These are phyloP conservation scores for Hippocampus zosterae DNA, from an alignment of 2,113 vertebrate genomes.

Conservation along the genomic window DNA sequence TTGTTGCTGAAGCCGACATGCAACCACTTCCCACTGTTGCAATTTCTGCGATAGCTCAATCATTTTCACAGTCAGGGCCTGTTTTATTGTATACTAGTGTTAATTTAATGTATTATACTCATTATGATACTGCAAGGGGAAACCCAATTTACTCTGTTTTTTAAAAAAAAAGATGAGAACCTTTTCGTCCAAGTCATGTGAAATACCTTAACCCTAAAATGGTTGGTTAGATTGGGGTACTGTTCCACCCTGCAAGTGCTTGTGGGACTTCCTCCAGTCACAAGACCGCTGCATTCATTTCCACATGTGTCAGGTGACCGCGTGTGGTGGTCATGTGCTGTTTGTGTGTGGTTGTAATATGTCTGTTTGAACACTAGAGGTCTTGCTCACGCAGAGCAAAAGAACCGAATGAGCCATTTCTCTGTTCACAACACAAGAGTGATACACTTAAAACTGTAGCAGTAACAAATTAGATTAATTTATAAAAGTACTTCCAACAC, in stretches of 20 bases:
- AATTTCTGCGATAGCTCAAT: not conserved
- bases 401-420: too few relatives aligned
- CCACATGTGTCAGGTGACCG: conserved; percentile 66
- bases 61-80: not conserved
- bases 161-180: not conserved
- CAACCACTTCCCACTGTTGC: not conserved
- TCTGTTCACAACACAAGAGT: too few relatives aligned
- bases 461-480: not conserved
- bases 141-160: not conserved
- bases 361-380: not conserved
- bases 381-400: not conserved
- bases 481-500: not conserved
- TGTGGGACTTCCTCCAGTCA: conserved; percentile 55
- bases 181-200: not conserved
- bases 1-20: not conserved
- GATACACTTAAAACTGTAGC: not conserved
- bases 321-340: conserved; percentile 56
- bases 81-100: not conserved
- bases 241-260: not conserved
- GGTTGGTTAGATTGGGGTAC: not conserved
- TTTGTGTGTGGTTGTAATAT: not conserved
- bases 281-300: conserved; percentile 61
- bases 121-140: not conserved
- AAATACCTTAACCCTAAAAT: not conserved
- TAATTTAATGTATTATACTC: not conserved